phyloP scores from a whole-genome alignment of 2,797 vertebrate species.

The Dicrostonyx torquatus region DNA sequence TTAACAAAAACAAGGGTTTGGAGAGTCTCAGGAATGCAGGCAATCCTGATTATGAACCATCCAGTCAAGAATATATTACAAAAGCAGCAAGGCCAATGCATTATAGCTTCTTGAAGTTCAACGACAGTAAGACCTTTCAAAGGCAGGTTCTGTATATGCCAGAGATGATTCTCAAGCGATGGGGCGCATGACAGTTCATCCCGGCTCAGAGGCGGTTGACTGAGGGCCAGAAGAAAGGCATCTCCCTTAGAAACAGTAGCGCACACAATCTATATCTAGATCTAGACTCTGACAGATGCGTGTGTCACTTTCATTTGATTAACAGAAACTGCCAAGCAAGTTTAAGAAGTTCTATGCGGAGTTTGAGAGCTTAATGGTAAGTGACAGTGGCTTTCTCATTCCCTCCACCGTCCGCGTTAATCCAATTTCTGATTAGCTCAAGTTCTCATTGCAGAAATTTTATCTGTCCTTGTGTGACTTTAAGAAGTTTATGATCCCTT shows the following conservation, averaged over 20 bases:
- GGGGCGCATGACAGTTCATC: background rate
- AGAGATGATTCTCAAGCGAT: constrained; percentile 40
- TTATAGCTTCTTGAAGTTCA: constrained; percentile 70
- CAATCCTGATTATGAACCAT: constrained; percentile 63
- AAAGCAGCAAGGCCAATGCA: constrained; percentile 10
- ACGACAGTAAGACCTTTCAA: constrained; percentile 33
- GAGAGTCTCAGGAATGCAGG: background rate
- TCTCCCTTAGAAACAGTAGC: constrained; percentile 56
- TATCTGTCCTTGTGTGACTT: constrained; percentile 90
- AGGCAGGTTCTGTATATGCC: constrained; percentile 40
- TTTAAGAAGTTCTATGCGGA: constrained; percentile 98
- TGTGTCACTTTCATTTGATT: constrained; percentile 84
- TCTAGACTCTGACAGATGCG: constrained; percentile 77
- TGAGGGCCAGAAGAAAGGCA: constrained; percentile 57
- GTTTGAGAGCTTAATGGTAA: constrained; percentile 99
- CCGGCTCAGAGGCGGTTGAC: constrained; percentile 44
- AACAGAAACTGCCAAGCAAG: constrained; percentile 99
- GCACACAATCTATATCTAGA: background rate
- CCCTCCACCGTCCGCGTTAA: constrained; percentile 83
- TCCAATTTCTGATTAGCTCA: constrained; percentile 83
- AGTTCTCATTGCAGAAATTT: constrained; percentile 86
- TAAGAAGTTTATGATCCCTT: constrained; percentile 89
- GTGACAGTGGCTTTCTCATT: constrained; percentile 84
- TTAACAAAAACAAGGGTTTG: background rate
- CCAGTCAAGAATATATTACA: constrained; percentile 31